Conservation (phyloP, 2,113 vertebrate genomes). For the Pseudonaja textilis region DNA sequence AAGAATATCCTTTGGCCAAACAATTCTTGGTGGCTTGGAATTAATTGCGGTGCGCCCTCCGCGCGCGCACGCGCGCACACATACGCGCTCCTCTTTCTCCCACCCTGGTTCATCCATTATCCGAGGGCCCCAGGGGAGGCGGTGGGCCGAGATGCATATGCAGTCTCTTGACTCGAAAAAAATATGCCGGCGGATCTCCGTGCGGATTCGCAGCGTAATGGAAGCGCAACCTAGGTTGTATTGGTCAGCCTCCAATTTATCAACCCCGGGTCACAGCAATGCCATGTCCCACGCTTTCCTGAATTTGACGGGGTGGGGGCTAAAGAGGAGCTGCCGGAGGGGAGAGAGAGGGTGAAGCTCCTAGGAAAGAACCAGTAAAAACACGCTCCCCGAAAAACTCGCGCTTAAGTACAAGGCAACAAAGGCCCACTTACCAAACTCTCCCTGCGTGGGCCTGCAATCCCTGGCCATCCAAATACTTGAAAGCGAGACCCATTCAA, state of each 20-base stretch:
- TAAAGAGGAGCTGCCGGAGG: background rate
- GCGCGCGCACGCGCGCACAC: background rate
- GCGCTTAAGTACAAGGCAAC: background rate
- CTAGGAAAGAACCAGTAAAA: background rate
- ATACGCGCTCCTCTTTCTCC: background rate
- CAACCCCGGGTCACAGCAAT: constrained; percentile 17
- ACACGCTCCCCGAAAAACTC: background rate
- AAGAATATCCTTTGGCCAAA: constrained; percentile 69
- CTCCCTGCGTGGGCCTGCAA: background rate
- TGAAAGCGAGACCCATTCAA: background rate
- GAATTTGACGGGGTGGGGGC: background rate
- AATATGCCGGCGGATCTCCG: constrained; percentile 80
- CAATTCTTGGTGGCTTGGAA: constrained; percentile 67
- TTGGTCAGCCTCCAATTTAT: constrained; percentile 75
- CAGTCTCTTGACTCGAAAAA: constrained; percentile 76
- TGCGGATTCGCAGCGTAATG: constrained; percentile 75
- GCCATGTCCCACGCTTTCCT: background rate
- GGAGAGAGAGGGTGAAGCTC: background rate
- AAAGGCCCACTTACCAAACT: background rate
- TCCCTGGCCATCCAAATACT: background rate
- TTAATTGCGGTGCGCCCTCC: constrained; percentile 56
- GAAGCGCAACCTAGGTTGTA: constrained; percentile 81
- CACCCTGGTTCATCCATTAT: constrained; percentile 59
- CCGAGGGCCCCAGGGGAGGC: constrained; percentile 71
- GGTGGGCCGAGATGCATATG: constrained; percentile 78